Evolutionary conservation across 2,113 vertebrate genomes (phyloP), one percentile per base, ranked within the genome.

Genomic region (Ciconia stormi): DNA sequence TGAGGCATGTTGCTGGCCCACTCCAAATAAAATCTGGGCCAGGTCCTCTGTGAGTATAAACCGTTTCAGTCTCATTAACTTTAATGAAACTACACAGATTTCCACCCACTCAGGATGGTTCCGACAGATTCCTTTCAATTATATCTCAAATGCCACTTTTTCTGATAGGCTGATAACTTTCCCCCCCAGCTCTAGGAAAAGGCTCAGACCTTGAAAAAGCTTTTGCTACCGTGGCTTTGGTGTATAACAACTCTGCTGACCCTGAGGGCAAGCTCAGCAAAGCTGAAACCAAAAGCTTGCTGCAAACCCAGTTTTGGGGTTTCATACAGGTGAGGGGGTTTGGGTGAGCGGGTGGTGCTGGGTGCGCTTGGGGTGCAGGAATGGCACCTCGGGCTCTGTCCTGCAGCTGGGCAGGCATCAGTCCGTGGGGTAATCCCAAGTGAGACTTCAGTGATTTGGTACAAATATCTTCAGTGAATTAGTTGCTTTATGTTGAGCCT

Each of bases 141-240:
- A 23, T 30, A 63, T 22, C n/a, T 49, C 46, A 46, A 49, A 61
- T 72, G 2, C 18, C 3, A 8, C 25, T 71, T 56, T 72, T 52
- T 81, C 66, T 86, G 5, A 67, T 65, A 52, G 47, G 50, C 22
- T 73, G 53, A 13, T 78, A 67, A 93, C 74, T 36, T 49, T 34
- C 5, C 3, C 14, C 27, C 29, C 32, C 32, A 99, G 98, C 95
- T 95, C 95, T 98, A 49, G 63, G 70, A 79, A 98, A 98, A 93
- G 95, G 96, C 81, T 98, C 98, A 47, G 98, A 98, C 46, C 97
- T 98, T 53, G 98, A 99, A 91, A 99, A 98, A 81, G 97, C 98
- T 70, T 96, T 98, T 50, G 98, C 98, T 32, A 98, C 97, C 0
- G 20, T 53, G 2, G 97, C 96, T 82, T 94, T 98, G 89, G 96